phyloP scores from a whole-genome alignment of 2,888 invertebrate genomes.

The Leptopilina myrica region DNA sequence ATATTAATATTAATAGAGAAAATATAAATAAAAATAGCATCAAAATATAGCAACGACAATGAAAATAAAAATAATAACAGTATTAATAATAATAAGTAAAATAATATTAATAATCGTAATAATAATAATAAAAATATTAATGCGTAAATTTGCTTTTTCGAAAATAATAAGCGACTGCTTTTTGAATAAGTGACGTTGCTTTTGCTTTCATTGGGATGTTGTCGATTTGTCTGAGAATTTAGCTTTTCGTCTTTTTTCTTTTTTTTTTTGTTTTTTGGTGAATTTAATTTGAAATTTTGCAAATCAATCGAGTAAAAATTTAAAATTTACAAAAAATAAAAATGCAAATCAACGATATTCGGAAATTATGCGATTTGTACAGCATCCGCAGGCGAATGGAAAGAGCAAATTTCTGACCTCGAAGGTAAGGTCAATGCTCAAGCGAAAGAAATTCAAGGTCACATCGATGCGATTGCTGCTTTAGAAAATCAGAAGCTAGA shows the following conservation, averaged over 20 bases:
- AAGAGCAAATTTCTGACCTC: constrained; percentile 70
- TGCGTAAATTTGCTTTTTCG: too few species aligned
- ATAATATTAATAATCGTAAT: too few species aligned
- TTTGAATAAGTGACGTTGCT: constrained; percentile 28
- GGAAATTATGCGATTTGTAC: constrained; percentile 70
- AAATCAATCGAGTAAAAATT: constrained; percentile 37
- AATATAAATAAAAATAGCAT: too few species aligned
- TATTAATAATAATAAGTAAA: too few species aligned
- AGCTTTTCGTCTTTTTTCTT: background rate
- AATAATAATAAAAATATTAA: too few species aligned
- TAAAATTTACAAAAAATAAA: constrained; percentile 28
- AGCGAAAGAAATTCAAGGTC: constrained; percentile 76
- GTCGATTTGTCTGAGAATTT: constrained; percentile 32
- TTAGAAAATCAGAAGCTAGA: constrained; percentile 84
- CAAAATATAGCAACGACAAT: too few species aligned
- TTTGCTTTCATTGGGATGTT: constrained; percentile 36
- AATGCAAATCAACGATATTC: constrained; percentile 53
- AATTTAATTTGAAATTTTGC: constrained; percentile 9
- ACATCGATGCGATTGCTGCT: constrained; percentile 80
- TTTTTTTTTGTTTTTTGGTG: constrained; percentile 11
- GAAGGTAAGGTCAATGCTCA: constrained; percentile 72
- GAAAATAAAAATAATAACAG: too few species aligned
- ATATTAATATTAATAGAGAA: too few species aligned
- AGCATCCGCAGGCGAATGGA: constrained; percentile 73
- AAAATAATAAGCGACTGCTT: constrained; percentile 41